Base-by-base conservation (phyloP, 2,888 invertebrate genomes). In the Mystacides longicornis region DNA sequence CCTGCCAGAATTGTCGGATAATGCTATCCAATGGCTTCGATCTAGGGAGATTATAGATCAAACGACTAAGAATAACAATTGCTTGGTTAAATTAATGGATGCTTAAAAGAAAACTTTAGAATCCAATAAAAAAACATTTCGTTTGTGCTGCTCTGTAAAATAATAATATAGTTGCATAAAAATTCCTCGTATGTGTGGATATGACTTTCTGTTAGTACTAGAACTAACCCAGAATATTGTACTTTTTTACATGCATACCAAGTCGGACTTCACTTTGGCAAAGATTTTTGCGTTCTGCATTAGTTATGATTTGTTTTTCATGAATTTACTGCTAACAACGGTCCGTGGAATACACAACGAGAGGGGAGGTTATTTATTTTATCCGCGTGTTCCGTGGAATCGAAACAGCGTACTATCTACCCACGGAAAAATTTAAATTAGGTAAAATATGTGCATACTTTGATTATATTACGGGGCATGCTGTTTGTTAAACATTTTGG, bases 261-360 rank as follows among this genome's bases (percentile, higher is more conserved):
- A 37, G 14, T 37, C 11, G 14, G 16, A 37, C 37, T 37, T 37
- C 16, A 37, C 37, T 37, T 37, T 37, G 37, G 37, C 37, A 37
- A 37, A 37, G 37, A 37, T 37, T 37, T 37, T 37, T 37, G 16
- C 37, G 37, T 37, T 37, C 16, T 37, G 37, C 37, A 37, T 37
- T 37, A 37, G 37, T 37, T 37, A 37, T 37, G 37, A 37, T 37
- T 37, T 37, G 37, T 37, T 37, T 37, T 37, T 16, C 37, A 37
- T 37, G 37, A 37, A 37, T 37, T 37, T 37, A 37, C 37, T 37
- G 37, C 16, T 37, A 37, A 37, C 37, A 37, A 14, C 37, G 16
- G 14, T 37, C 16, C 37, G 37, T 14, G 37, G 37, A 37, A 16
- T n/a, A n/a, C n/a, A n/a, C n/a, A n/a, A n/a, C n/a, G n/a, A n/a